phyloP scores from a whole-genome alignment of 2,797 vertebrate genomes.

The Lagodon rhomboides region DNA sequence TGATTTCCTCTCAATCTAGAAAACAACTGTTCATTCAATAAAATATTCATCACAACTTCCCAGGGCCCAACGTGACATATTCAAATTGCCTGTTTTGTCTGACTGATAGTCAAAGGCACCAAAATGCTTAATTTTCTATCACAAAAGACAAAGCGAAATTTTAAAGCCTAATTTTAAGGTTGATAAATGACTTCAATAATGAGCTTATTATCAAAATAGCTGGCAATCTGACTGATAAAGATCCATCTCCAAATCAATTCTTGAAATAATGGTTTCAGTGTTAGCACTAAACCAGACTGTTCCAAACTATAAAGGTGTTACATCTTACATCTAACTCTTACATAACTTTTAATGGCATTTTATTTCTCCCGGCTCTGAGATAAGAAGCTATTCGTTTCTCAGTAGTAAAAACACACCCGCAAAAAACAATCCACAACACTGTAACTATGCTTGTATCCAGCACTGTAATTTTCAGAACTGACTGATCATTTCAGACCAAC shows the following conservation, averaged over 20 bases:
- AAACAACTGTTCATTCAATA: background rate
- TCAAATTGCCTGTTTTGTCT: background rate
- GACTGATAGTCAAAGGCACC: background rate
- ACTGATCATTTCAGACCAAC: too few relatives aligned
- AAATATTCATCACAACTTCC: background rate
- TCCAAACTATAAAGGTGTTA: background rate
- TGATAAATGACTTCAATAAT: background rate
- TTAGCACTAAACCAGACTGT: background rate
- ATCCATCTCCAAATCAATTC: background rate
- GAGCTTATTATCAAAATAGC: background rate
- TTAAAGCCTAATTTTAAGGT: background rate
- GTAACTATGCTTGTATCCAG: background rate
- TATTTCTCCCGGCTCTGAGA: background rate
- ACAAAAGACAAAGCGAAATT: background rate
- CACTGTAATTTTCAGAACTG: background rate
- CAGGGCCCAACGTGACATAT: background rate
- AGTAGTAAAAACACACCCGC: too few relatives aligned
- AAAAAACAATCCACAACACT: background rate
- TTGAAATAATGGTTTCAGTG: background rate
- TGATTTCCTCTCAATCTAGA: background rate
- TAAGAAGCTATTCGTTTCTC: fast-evolving
- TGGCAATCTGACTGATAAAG: background rate
- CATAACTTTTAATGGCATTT: background rate
- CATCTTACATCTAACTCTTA: too few relatives aligned
- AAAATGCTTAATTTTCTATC: background rate